Evolutionary conservation across 2,888 invertebrate genomes (phyloP).

Genomic region (Yponomeuta malinellus): DNA sequence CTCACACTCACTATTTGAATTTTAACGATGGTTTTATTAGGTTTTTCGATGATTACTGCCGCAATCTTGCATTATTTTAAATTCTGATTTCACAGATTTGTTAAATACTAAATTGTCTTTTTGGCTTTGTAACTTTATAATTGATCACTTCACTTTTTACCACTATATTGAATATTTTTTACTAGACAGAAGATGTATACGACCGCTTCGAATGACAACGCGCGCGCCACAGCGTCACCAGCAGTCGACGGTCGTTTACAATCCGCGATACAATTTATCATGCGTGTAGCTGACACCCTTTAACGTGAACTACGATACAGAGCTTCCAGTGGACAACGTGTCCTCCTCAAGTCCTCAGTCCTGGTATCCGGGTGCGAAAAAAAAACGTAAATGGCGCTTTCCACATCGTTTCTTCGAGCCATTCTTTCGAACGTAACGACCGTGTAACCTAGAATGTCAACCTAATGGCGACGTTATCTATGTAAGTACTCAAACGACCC

Average conservation of each 20-base stretch:
- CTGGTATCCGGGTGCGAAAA: neutral
- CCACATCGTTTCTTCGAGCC: neutral
- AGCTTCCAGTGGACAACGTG: neutral
- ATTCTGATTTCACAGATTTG: too few species aligned
- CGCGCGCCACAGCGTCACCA: neutral
- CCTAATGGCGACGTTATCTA: neutral
- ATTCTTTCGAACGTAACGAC: neutral
- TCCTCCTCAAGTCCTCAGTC: neutral
- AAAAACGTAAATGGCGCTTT: neutral
- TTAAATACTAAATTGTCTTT: too few species aligned
- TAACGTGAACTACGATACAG: neutral
- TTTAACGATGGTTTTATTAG: too few species aligned
- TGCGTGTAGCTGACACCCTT: neutral
- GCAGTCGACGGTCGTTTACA: neutral
- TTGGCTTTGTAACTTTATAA: too few species aligned
- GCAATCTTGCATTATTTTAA: too few species aligned
- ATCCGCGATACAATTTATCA: neutral
- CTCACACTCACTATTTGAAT: too few species aligned
- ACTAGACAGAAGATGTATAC: too few species aligned
- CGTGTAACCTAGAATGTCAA: constrained; percentile 6
- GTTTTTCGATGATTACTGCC: too few species aligned
- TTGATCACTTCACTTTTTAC: too few species aligned
- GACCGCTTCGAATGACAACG: too few species aligned
- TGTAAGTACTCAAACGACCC: neutral
- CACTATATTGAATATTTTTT: too few species aligned